A percentile compares a stretch with the other conserved stretches of the same genome.
Evolutionary conservation across 92 coral and sea anemone species (phyloP).

Genomic region (Porites rus): DNA sequence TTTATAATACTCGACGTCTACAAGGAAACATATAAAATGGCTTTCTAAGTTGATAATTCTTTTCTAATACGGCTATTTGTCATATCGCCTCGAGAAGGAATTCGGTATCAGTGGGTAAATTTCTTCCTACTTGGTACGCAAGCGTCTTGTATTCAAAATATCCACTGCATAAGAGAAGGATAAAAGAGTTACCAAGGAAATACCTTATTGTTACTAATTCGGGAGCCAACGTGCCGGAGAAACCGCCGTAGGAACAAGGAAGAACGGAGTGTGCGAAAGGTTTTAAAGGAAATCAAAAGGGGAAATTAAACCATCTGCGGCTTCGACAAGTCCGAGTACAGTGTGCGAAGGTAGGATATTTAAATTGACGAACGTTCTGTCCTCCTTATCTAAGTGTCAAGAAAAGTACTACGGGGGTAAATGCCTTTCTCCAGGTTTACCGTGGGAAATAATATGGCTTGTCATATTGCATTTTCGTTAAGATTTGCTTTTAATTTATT

Average conservation of each 20-base stretch:
- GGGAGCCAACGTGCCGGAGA: neutral
- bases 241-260: neutral
- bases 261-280: neutral
- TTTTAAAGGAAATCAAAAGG: constrained; percentile 1
- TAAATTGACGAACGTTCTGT: neutral
- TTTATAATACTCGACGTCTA: neutral
- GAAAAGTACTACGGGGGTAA: neutral
- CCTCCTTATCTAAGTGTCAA: neutral
- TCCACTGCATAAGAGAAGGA: too few relatives aligned
- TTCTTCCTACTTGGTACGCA: neutral
- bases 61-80: neutral
- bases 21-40: neutral
- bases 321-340: neutral
- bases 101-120: neutral
- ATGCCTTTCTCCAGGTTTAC: neutral
- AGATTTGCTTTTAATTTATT: neutral
- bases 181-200: too few relatives aligned
- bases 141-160: too few relatives aligned
- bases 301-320: neutral
- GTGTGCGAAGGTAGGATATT: constrained; percentile 1
- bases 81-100: neutral
- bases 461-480: neutral
- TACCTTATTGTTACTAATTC: neutral
- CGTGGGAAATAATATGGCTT: neutral
- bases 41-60: neutral